Base-by-base conservation (phyloP, 2,888 invertebrate genomes). In the Podabrus alpinus region DNA sequence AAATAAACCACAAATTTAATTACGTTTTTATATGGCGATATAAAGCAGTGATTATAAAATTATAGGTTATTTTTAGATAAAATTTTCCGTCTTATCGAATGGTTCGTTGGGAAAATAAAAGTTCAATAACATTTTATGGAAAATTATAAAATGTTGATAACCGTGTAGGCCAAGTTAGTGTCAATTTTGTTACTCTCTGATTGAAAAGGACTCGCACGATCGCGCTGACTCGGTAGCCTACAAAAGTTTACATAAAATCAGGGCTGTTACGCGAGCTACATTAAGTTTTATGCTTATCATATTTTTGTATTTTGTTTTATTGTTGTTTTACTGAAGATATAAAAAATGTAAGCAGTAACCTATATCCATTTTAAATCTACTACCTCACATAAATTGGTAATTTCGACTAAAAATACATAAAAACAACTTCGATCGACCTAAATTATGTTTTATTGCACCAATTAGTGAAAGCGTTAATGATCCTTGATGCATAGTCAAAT, bases 1-100 rank as follows among this genome's bases (percentile, higher is more conserved):
- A 64, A 19, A 64, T 19, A 19, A 64, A 64, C 62, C 62, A n/a
- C 62, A 64, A 64, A 64, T 64, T 64, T 64, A 19, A 64, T 64
- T 64, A n/a, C 19, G 9, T n/a, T 64, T 64, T 64, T 64, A 64
- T 64, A 64, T 64, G 45, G 45, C n/a, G 5, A n/a, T 45, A 45
- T n/a, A n/a, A 45, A 45, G 7, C 45, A 45, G 45, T 45, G 45
- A 45, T 45, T 45, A 45, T n/a, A 45, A 45, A 45, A 45, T 45
- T 45, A 45, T 45, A n/a, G 45, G n/a, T n/a, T 45, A 45, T 45
- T 45, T 45, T n/a, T 45, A 4, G n/a, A 45, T 45, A 29, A 25
- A 29, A 45, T 45, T 45, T 45, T n/a, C 7, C 45, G 45, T 7
- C 45, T 45, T 45, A 45, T 45, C 45, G 4, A n/a, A n/a, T n/a